A percentile compares a stretch with the other conserved stretches of the same genome.
Conservation (phyloP, 2,113 vertebrate species). For the Vulpes vulpes region DNA sequence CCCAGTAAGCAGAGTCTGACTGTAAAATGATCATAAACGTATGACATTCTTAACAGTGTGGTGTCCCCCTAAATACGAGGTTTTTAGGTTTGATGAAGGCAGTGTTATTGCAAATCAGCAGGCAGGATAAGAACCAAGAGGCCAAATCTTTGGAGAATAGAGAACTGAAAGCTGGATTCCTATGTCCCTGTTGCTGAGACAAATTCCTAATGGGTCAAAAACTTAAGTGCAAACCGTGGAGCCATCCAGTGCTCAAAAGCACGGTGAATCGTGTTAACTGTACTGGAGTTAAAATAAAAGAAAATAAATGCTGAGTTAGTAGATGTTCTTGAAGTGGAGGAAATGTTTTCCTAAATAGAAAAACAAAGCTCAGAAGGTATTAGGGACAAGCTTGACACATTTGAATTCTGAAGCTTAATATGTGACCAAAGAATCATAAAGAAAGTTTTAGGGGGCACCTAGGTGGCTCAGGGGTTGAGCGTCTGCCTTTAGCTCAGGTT, state of each 20-base stretch:
- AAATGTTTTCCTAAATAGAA: not conserved
- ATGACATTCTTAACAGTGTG: not conserved
- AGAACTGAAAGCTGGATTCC: not conserved
- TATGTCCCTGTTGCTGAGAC: not conserved
- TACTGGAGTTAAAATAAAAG: not conserved
- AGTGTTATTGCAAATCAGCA: fast-evolving
- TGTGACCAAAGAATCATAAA: not conserved
- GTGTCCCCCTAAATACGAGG: fast-evolving
- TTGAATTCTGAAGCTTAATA: not conserved
- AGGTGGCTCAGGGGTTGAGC: too few relatives aligned
- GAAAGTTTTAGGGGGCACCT: not conserved
- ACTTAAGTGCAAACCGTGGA: not conserved
- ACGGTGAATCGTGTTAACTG: not conserved
- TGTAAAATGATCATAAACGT: not conserved
- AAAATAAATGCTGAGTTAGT: not conserved
- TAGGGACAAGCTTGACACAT: not conserved
- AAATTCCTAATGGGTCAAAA: not conserved
- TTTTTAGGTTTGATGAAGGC: not conserved
- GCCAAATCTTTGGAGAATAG: not conserved
- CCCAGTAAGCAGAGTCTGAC: not conserved
- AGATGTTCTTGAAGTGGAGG: not conserved
- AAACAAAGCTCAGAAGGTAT: not conserved
- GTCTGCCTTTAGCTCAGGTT: too few relatives aligned
- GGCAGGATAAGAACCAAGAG: not conserved
- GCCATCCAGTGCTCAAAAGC: not conserved